Evolutionary conservation across 2,797 vertebrate genomes (phyloP), one percentile per base, ranked within the genome.

Genomic region (Champsocephalus esox): DNA sequence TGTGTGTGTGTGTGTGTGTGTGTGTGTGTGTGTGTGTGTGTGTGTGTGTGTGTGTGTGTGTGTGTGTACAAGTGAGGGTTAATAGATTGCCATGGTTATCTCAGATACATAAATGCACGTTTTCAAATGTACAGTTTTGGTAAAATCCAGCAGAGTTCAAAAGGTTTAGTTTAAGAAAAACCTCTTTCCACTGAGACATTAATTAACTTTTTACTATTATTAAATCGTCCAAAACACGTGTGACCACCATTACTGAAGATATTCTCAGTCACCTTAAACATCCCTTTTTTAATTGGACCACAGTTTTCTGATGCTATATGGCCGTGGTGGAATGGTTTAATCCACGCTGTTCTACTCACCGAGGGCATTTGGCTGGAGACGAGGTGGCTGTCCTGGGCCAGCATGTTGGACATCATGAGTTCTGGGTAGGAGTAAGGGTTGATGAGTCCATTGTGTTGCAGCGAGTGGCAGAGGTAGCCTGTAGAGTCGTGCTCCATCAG

Each of bases 331-430:
- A 4, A 38, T 38, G 34, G 34, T 38, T 38, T 38, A 38, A 38
- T 38, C 28, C 34, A 38, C 2, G 8, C 6, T 38, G 21, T 19
- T 56, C 50, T 75, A 97, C 98, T 99, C 92, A 99, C 98, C 85
- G 97, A 97, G 90, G 97, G 97, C 89, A 99, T 96, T 88, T 99
- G 98, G 90, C 96, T 95, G 75, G 98, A 97, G 48, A 99, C 96
- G 59, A 99, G 96, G 88, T 99, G 98, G 70, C 97, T 93, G 13
- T 99, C 98, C 94, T 99, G 98, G 32, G 96, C 96, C 90, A 99
- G 84, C 98, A 99, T 99, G 94, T 99, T 99, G 86, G 98, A 98
- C 90, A 99, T 98, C 98, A 99, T 99, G 90, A 99, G 97, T 81
- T 99, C 98, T 66, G 97, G 95, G 93, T 99, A 99, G 68, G 97